phyloP scores from a whole-genome alignment of 2,888 invertebrate genomes.

The Hipparchia semele region DNA sequence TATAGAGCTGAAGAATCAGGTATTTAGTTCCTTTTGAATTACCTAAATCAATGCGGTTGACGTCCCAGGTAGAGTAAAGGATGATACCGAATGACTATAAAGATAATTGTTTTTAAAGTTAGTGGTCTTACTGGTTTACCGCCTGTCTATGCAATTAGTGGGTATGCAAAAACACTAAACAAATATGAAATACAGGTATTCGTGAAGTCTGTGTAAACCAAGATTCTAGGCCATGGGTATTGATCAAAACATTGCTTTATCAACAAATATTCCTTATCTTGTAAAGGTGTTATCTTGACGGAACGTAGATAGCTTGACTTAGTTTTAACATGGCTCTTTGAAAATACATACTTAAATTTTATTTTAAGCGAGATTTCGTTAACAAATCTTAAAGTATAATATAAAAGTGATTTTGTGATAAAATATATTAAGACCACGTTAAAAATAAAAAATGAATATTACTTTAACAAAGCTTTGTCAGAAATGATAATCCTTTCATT shows the following conservation, averaged over 20 bases:
- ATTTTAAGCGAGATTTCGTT: conserved; percentile 13
- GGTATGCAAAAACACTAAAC: neutral
- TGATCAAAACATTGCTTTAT: conserved; percentile 48
- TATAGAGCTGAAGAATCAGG: too few species aligned
- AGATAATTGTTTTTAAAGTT: too few species aligned
- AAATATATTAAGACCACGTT: neutral
- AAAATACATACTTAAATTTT: conserved; percentile 39
- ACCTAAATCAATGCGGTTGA: too few species aligned
- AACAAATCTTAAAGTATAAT: neutral
- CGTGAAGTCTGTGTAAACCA: conserved; percentile 39
- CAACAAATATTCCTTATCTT: conserved; percentile 55
- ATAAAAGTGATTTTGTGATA: neutral
- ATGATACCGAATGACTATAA: too few species aligned
- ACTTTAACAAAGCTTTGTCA: neutral
- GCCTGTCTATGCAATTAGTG: neutral
- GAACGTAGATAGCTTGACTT: conserved; percentile 47
- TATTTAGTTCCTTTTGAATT: too few species aligned
- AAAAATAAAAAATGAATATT: neutral
- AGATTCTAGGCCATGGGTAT: conserved; percentile 49
- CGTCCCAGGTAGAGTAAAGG: too few species aligned
- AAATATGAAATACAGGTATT: conserved; percentile 34
- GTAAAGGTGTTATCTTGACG: conserved; percentile 59
- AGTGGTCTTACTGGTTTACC: too few species aligned
- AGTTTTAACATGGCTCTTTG: conserved; percentile 45
- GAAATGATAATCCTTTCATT: neutral